Percentiles rank a stretch among this genome's conserved stretches.
These are phyloP conservation scores for Zaprionus ornatus DNA, from an alignment of 1,140 invertebrate species.

Conservation along the genomic window DNA sequence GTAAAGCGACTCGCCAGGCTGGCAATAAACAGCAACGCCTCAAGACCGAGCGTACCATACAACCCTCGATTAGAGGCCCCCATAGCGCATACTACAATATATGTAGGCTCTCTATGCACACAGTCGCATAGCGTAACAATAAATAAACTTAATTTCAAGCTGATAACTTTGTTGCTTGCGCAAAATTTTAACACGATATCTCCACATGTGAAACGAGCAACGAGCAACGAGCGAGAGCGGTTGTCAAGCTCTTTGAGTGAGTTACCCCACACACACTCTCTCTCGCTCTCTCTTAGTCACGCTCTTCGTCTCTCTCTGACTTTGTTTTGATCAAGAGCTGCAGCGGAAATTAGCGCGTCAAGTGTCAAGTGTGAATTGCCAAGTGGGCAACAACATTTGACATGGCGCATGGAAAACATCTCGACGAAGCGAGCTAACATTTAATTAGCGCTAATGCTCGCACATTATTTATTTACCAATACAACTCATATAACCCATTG, in stretches of 20 bases:
- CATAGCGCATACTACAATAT: too few species aligned
- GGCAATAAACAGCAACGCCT: conserved; percentile 19
- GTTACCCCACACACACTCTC: not conserved
- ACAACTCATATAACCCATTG: not conserved
- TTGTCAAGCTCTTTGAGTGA: conserved; percentile 12
- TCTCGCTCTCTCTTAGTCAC: not conserved
- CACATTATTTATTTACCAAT: conserved; percentile 53
- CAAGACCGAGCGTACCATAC: conserved; percentile 6
- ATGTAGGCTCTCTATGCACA: not conserved
- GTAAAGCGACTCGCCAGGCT: conserved; percentile 46
- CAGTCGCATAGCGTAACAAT: conserved; percentile 53
- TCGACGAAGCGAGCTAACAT: conserved; percentile 29
- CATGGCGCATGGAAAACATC: conserved; percentile 68
- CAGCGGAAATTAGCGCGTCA: conserved; percentile 73
- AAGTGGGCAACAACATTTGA: conserved; percentile 71
- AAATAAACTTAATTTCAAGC: conserved; percentile 68
- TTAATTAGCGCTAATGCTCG: conserved; percentile 61
- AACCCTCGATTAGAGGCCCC: conserved; percentile 20
- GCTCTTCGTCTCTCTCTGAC: not conserved
- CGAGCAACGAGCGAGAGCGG: not conserved
- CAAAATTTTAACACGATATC: conserved; percentile 78
- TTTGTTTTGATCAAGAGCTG: conserved; percentile 41
- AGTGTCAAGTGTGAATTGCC: conserved; percentile 79
- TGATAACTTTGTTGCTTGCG: conserved; percentile 74
- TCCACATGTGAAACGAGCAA: conserved; percentile 32